Conservation (phyloP, 1,140 invertebrate genomes). For the Drosophila novamexicana region DNA sequence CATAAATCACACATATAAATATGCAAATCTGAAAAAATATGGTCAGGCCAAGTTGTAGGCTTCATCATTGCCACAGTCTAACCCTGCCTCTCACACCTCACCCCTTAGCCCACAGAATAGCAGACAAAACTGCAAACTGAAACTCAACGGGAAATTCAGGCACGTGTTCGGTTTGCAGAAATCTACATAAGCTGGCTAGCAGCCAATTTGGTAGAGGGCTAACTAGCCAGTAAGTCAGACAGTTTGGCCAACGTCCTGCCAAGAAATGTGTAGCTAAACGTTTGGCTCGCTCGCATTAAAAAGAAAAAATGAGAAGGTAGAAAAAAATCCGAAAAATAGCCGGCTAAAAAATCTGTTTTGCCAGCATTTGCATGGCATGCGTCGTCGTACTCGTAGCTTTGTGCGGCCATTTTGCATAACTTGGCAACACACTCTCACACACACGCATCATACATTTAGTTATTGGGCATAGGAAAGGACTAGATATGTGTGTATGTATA, state of each 20-base stretch:
- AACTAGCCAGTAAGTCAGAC: conserved; percentile 71
- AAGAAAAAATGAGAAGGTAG: conserved; percentile 1
- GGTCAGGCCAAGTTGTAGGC: conserved; percentile 60
- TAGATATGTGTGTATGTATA: conserved; percentile 41
- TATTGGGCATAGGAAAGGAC: conserved; percentile 40
- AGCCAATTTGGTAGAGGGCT: conserved; percentile 73
- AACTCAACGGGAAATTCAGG: conserved; percentile 68
- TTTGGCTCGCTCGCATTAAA: conserved; percentile 47
- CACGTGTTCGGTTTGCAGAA: conserved; percentile 79
- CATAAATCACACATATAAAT: conserved; percentile 82
- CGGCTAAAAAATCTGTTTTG: conserved; percentile 77
- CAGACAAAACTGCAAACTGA: conserved; percentile 67
- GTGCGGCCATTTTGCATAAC: conserved; percentile 71
- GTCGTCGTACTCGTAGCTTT: conserved; percentile 57
- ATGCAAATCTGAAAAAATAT: conserved; percentile 77
- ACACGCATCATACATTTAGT: conserved; percentile 21
- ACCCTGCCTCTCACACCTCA: neutral
- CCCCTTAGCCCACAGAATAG: conserved; percentile 14
- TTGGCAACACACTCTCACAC: conserved; percentile 41
- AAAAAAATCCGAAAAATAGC: conserved; percentile 53
- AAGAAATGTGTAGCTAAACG: conserved; percentile 51
- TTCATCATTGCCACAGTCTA: conserved; percentile 12
- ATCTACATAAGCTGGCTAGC: conserved; percentile 79
- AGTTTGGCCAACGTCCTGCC: conserved; percentile 53
- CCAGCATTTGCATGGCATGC: conserved; percentile 79